Conservation (phyloP, 2,888 invertebrate species). For the Trichopoda pennipes region DNA sequence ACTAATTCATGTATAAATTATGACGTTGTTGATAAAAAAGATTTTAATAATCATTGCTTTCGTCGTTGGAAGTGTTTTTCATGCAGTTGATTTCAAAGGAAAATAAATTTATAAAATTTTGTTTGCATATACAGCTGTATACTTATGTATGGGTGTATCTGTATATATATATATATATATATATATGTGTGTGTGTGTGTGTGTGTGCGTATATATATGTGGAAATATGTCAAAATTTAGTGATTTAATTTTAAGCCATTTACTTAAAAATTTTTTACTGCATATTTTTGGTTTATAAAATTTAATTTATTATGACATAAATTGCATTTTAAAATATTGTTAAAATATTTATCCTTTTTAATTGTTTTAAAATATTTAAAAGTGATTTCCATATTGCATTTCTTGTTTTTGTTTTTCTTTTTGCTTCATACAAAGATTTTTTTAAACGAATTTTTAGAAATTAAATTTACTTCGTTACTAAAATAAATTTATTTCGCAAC, state of each 20-base stretch:
- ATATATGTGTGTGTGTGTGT: background rate
- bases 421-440: too few relatives aligned
- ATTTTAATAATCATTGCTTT: slow-evolving; percentile 67
- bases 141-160: background rate
- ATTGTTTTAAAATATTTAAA: background rate
- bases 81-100: slow-evolving; percentile 50
- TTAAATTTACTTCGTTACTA: too few relatives aligned
- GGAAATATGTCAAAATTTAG: slow-evolving; percentile 21
- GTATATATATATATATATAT: background rate
- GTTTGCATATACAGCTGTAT: background rate
- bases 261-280: slow-evolving; percentile 4
- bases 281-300: background rate
- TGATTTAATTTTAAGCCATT: slow-evolving; percentile 40
- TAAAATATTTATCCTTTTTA: too few relatives aligned
- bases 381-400: too few relatives aligned
- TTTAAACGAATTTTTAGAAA: too few relatives aligned
- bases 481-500: too few relatives aligned
- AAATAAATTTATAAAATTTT: slow-evolving; percentile 32
- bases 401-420: too few relatives aligned
- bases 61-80: slow-evolving; percentile 34
- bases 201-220: background rate
- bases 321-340: background rate
- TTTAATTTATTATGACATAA: background rate
- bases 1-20: slow-evolving; percentile 55
- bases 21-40: slow-evolving; percentile 64